Base-by-base conservation (phyloP, 1,140 invertebrate genomes). In the Streblospio benedicti region DNA sequence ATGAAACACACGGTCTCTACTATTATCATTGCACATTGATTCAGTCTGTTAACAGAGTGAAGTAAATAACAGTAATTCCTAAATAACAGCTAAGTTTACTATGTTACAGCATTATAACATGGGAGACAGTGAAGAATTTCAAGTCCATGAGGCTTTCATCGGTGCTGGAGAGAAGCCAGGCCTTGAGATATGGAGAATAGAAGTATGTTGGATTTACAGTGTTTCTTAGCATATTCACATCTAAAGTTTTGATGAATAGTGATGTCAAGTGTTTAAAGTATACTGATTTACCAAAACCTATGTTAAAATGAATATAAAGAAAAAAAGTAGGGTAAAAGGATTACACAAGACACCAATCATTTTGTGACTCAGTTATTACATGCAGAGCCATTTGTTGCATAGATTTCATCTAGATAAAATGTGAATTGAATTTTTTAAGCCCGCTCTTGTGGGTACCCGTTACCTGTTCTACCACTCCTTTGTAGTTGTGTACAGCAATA, bases 161-260 rank as follows among this genome's bases (percentile, higher is more conserved):
- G 69, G 69, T 18, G 73, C 69, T 6, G 78, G 78, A n/a, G 56
- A 69, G 59, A 66, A 63, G 44, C 58, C 71, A n/a, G 78, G 78
- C 28, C 57, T 76, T 14, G 69, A 73, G 53, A 74, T 79, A 12
- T 80, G 78, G 78, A 67, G 78, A 69, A 78, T 79, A 57, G 78
- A 79, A 69, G 77, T 77, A 66, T 66, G 62, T 50, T n/a, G n/a
- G n/a, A n/a, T n/a, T 33, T 12, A 55, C 44, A 44, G 27, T 32
- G 27, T 50, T 45, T 43, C 43, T 43, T 18, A 25, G n/a, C n/a
- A 30, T 41, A 23, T 41, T n/a, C 23, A 4, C 27, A 51, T 51
- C 3, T 25, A n/a, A 51, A 20, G 9, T 23, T 14, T 14, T 23
- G 9, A 49, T 12, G n/a, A 16, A 51, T 51, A 16, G 27, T n/a